Evolutionary conservation across 2,888 invertebrate genomes (phyloP), one percentile per base, ranked within the genome.

Genomic region (Thumatha senex): DNA sequence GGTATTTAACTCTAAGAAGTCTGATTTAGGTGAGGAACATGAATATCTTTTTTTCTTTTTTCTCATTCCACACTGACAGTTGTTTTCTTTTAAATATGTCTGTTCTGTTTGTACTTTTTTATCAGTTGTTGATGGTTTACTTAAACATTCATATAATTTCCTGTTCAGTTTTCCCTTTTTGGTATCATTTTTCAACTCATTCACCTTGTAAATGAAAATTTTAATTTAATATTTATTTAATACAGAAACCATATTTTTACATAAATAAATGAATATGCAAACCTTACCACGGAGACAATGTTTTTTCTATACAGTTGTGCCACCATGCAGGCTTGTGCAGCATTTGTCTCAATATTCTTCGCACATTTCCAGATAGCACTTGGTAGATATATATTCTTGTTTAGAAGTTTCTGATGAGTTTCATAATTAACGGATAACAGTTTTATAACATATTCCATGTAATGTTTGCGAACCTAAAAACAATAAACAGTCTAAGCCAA

Each of bases 301-400:
- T 84, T 84, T 56, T 80, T 80, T 58, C 91, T 77, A 61, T 92
- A 92, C 7, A 92, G 62, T 40, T 89, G 84, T 1, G 82, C 81
- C 12, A 89, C 82, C 91, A 92, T 92, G 47, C 87, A 86, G 13
- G 80, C 76, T 49, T 85, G 84, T 4, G 86, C 88, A 40, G 92
- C 92, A 51, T 80, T 75, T 62, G 79, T 80, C 73, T 92, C 92
- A 48, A 92, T 79, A 44, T 70, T 73, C 62, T 88, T 86, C 30
- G 92, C 91, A 69, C 91, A 91, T 66, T 86, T 80, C 88, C 89
- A 87, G 57, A 92, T 89, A 54, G 86, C 89, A 76, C 88, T 87
- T 0, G 92, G 92, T 35, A 90, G 69, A 61, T 87, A 86, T 29
- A 86, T 80, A 48, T 86, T 89, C 54, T 89, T 89, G 46, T 86